Evolutionary conservation across 1,140 invertebrate species (phyloP), one percentile per base, ranked within the genome.

Genomic region (Lepidurus apus): DNA sequence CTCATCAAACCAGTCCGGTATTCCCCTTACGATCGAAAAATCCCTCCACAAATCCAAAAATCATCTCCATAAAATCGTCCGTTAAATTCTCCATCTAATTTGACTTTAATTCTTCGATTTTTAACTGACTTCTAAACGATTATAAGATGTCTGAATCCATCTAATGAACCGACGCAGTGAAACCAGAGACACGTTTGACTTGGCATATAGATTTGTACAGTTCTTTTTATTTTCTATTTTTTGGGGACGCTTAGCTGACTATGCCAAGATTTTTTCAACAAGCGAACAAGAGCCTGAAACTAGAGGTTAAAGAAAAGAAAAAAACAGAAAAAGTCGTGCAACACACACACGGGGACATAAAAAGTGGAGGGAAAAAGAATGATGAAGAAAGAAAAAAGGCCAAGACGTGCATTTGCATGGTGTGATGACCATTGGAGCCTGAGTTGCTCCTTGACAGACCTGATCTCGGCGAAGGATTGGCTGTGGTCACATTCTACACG

Each of bases 341-440:
- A 65, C 53, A 65, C 53, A 65, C 53, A 65, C 21, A 13, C 53
- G 21, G 53, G 53, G 21, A 65, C 17, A 65, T 65, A 65, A 65
- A 65, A 65, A 65, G 53, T 65, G 17, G 9, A 21, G 53, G 53
- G 53, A 65, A n/a, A 65, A 21, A 65, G 21, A 17, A 65, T 4
- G 21, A 9, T 65, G 53, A 65, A 65, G 21, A 21, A 65, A 65
- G 9, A 47, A 65, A 65, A 65, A 65, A 21, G 53, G 17, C 21
- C 53, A 65, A 65, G 53, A 65, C 53, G 53, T 65, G 13, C 53
- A 65, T 65, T 65, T 65, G 53, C 53, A 65, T 65, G 53, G 53
- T 65, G 53, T 65, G 53, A 65, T 65, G n/a, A 65, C 53, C 53
- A 65, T 65, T 65, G 53, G 53, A 65, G 53, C 53, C 53, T 65